phyloP scores from a whole-genome alignment of 2,113 vertebrate genomes.

The Okapia johnstoni region DNA sequence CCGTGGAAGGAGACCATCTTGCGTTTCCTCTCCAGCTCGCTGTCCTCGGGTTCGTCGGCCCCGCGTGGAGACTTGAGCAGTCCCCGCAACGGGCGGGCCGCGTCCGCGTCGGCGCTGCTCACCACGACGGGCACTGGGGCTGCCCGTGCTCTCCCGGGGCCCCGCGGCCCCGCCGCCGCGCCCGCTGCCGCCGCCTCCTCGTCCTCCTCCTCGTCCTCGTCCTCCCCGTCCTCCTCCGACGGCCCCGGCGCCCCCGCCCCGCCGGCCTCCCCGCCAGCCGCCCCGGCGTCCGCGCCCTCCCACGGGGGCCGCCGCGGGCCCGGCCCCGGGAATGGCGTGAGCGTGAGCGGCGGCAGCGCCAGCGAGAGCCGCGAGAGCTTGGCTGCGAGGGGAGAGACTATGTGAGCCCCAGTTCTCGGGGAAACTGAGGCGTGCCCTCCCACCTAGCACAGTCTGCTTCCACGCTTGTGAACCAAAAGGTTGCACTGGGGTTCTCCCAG shows the following conservation, averaged over 20 bases:
- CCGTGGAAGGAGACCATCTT: constrained; percentile 88
- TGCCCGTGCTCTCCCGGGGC: constrained; percentile 67
- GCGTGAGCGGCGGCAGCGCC: constrained; percentile 88
- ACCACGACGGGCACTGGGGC: constrained; percentile 88
- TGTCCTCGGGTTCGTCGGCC: constrained; percentile 84
- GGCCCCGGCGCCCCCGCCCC: constrained; percentile 81
- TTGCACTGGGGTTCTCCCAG: not conserved
- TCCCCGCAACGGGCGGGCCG: constrained; percentile 88
- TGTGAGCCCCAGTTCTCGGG: not conserved
- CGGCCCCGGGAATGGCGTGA: constrained; percentile 85
- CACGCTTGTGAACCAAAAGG: not conserved
- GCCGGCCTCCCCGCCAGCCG: constrained; percentile 78
- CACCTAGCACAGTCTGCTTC: not conserved
- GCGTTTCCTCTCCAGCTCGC: constrained; percentile 85
- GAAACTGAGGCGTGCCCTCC: not conserved
- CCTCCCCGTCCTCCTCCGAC: constrained; percentile 86
- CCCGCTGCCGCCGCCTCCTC: constrained; percentile 85
- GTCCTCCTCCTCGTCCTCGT: constrained; percentile 88
- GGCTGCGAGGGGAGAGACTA: constrained; percentile 76
- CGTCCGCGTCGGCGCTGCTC: constrained; percentile 86
- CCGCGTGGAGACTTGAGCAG: constrained; percentile 92
- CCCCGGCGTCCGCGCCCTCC: constrained; percentile 83
- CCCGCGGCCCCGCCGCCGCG: constrained; percentile 62
- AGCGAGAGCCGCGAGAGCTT: constrained; percentile 92
- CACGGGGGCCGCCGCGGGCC: constrained; percentile 85